Evolutionary conservation across 1,140 invertebrate genomes (phyloP), one percentile per base, ranked within the genome.

Genomic region (Sycophila sp.): DNA sequence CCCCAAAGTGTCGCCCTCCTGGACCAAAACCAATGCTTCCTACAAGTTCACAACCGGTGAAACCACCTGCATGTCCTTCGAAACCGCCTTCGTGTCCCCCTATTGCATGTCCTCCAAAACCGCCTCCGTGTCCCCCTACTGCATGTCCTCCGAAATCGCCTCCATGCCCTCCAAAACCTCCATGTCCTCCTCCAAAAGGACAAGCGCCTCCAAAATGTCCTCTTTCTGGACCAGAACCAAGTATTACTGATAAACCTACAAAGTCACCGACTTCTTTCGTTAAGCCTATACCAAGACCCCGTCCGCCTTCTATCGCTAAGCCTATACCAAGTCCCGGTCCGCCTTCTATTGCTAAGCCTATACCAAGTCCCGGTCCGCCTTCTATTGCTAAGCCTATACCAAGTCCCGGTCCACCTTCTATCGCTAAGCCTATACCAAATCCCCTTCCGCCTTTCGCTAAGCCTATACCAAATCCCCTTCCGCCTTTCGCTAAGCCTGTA

Each of bases 381-480:
- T 32, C 42, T 13, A 32, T 22, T 32, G 45, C 51, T 15, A 34
- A 40, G n/a, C 30, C 56, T 0, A 67, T 65, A 51, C 73, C 77
- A 65, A 58, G 71, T 17, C 72, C 74, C 8, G 73, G 56, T 38
- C 69, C 69, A 15, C 72, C 75, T 19, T 17, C 32, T 51, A 6
- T n/a, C 49, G 24, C 13, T 0, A 51, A 51, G 24, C 26, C 17
- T 6, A 2, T 13, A 13, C 26, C 59, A 11, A 24, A 38, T 15
- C 26, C 38, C 6, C 32, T 38, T n/a, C 40, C 59, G 4, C 22
- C 59, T 7, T n/a, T n/a, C n/a, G n/a, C n/a, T n/a, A n/a, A n/a
- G n/a, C 73, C 58, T 42, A 5, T 3, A 10, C 47, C 71, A 11
- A 75, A 73, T 34, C 36, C 30, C 13, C 45, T 45, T 15, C 38